phyloP scores from a whole-genome alignment of 2,797 vertebrate genomes.

The Carcharodon carcharias region DNA sequence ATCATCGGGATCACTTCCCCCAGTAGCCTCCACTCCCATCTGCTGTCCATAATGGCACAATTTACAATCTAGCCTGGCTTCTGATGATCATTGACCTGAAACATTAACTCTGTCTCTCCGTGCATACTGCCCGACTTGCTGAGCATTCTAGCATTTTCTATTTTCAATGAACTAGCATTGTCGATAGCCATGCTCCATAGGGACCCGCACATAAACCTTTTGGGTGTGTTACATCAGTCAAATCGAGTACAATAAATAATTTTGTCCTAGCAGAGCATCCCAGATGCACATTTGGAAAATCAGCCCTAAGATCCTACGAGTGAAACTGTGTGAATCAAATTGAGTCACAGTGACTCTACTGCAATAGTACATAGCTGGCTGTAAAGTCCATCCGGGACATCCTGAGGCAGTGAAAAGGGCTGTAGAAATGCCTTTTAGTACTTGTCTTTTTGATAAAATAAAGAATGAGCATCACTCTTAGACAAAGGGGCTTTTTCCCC shows the following conservation, averaged over 20 bases:
- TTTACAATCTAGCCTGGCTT: no score
- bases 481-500: not conserved
- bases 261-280: not conserved
- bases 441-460: not conserved
- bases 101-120: no score
- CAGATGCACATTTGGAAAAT: not conserved
- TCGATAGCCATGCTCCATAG: not conserved
- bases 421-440: not conserved
- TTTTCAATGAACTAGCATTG: no score
- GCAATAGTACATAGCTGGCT: not conserved
- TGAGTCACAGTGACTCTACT: not conserved
- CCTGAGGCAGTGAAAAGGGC: not conserved
- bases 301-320: not conserved
- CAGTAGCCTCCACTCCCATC: not conserved
- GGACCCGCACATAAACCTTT: not conserved
- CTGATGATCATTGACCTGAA: no score
- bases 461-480: not conserved
- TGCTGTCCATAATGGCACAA: no score
- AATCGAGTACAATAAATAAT: not conserved
- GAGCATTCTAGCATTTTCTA: no score
- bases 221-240: not conserved
- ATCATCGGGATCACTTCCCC: not conserved
- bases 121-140: no score
- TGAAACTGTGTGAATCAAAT: not conserved
- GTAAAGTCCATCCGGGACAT: not conserved